Evolutionary conservation across 2,888 invertebrate species (phyloP).

Genomic region (Pinctada fucata): DNA sequence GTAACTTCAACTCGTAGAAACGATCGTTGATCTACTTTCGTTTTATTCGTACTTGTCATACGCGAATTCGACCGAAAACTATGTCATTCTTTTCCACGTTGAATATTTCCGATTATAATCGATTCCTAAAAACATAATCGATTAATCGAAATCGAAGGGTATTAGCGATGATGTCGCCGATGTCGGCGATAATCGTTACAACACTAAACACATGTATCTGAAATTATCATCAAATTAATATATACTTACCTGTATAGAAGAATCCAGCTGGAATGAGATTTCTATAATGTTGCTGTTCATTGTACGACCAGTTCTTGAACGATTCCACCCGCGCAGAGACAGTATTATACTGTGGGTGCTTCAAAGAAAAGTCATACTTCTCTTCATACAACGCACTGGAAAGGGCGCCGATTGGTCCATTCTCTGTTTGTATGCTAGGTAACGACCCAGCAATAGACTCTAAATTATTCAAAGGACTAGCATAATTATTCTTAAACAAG

Average conservation of each 20-base stretch:
- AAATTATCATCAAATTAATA: too few species aligned
- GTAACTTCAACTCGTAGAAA: too few species aligned
- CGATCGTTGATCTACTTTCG: too few species aligned
- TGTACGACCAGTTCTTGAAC: slow-evolving; percentile 5
- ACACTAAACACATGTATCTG: too few species aligned
- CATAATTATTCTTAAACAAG: not conserved
- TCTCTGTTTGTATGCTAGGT: not conserved
- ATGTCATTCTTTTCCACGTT: too few species aligned
- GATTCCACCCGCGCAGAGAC: slow-evolving; percentile 8
- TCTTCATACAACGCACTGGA: not conserved
- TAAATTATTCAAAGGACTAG: not conserved
- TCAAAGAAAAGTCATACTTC: slow-evolving; percentile 9
- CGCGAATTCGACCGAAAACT: too few species aligned
- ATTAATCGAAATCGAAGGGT: too few species aligned
- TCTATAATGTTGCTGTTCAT: not conserved
- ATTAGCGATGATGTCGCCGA: too few species aligned
- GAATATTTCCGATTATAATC: too few species aligned
- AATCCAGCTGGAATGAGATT: slow-evolving; percentile 18
- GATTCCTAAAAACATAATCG: too few species aligned
- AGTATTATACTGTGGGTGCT: slow-evolving; percentile 14
- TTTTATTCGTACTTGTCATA: too few species aligned
- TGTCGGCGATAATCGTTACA: too few species aligned
- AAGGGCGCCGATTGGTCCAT: not conserved
- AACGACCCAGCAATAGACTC: not conserved
- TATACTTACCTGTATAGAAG: slow-evolving; percentile 27